These are phyloP conservation scores for Tetropium fuscum DNA, from an alignment of 2,888 invertebrate species.

Conservation along the genomic window DNA sequence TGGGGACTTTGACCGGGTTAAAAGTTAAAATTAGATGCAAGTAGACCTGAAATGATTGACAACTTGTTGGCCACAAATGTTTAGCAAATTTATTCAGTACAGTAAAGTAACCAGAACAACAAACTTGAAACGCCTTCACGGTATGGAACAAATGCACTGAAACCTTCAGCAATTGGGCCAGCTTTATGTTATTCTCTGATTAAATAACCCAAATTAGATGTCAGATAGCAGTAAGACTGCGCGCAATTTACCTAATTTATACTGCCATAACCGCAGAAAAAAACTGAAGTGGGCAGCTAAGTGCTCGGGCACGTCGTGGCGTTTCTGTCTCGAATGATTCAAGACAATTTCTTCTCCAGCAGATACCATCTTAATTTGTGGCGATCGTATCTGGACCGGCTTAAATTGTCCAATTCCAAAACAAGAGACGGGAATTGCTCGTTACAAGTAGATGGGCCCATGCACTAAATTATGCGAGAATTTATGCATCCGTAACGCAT, in stretches of 20 bases:
- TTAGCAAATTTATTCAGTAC: too few species aligned
- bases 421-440: constrained; percentile 32
- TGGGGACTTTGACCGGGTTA: too few species aligned
- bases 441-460: constrained; percentile 23
- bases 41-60: too few species aligned
- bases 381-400: constrained; percentile 40
- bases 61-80: too few species aligned
- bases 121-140: too few species aligned
- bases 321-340: constrained; percentile 12
- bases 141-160: neutral
- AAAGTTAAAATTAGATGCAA: too few species aligned
- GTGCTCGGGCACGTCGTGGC: constrained; percentile 5
- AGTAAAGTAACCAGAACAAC: too few species aligned
- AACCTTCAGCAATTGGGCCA: constrained; percentile 4
- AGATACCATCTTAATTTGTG: constrained; percentile 46
- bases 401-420: constrained; percentile 42
- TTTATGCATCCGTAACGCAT: constrained; percentile 31
- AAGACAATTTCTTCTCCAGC: constrained; percentile 11
- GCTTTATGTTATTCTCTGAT: constrained; percentile 22
- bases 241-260: constrained; percentile 30
- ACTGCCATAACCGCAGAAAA: constrained; percentile 21
- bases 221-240: constrained; percentile 19
- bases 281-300: constrained; percentile 24
- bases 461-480: constrained; percentile 28
- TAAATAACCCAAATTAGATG: constrained; percentile 23